These are phyloP conservation scores for Eudemis profundana DNA, from an alignment of 2,888 invertebrate genomes.

Conservation along the genomic window DNA sequence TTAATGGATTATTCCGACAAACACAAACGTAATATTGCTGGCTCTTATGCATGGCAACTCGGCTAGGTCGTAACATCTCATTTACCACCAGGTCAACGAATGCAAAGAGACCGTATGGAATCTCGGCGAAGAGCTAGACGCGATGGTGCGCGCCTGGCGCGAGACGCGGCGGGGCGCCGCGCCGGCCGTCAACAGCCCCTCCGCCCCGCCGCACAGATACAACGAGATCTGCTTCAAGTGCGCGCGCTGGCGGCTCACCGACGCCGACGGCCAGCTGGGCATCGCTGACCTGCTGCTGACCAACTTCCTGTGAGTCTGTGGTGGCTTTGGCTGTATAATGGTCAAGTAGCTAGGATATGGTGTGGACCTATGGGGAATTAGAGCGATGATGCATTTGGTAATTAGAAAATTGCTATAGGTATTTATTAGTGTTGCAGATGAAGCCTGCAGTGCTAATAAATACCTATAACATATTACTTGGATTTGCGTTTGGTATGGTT, in stretches of 20 bases:
- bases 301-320: constrained; percentile 92
- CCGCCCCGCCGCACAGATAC: constrained; percentile 89
- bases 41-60: too few species aligned
- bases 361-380: too few species aligned
- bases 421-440: too few species aligned
- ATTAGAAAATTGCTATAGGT: too few species aligned
- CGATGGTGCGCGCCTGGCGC: constrained; percentile 97
- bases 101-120: constrained; percentile 95
- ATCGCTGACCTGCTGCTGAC: constrained; percentile 98
- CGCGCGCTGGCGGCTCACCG: constrained; percentile 98
- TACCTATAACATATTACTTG: too few species aligned
- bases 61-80: neutral
- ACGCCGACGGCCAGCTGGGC: constrained; percentile 98
- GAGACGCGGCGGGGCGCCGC: constrained; percentile 88
- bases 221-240: constrained; percentile 98
- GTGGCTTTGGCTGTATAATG: neutral
- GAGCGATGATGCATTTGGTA: too few species aligned
- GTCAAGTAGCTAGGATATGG: too few species aligned
- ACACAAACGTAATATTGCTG: too few species aligned
- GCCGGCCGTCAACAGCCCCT: constrained; percentile 88
- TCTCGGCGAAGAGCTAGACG: constrained; percentile 96
- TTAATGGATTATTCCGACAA: too few species aligned
- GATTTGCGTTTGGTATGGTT: too few species aligned
- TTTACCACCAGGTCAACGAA: constrained; percentile 87
- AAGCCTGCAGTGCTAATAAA: too few species aligned